Base-by-base conservation (phyloP, 2,888 invertebrate genomes). In the Macaria notata region DNA sequence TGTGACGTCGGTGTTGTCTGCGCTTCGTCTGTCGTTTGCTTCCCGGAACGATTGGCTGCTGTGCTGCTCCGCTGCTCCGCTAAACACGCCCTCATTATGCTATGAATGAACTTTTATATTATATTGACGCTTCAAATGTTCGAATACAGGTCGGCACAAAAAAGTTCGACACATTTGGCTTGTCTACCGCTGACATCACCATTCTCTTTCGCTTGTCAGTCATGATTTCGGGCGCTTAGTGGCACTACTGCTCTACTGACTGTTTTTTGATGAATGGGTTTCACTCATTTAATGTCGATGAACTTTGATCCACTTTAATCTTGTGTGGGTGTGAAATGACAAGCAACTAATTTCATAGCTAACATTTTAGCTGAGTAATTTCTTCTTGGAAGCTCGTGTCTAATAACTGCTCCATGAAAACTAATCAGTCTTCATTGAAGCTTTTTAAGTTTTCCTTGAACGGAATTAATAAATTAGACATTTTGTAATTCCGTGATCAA, bases 1-100 rank as follows among this genome's bases (percentile, higher is more conserved):
- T 45, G 68, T 88, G 86, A 88, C 89, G 88, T 88, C 88, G 86
- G 62, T 71, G 65, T 73, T 72, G 90, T 88, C 87, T 89, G 83
- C 81, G 83, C 81, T 73, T 73, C 78, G 89, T 90, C 90, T 90
- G 75, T 83, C 71, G 78, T 9, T 77, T 78, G 79, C 82, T 88
- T 89, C 88, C 86, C 85, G 85, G 87, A 87, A 87, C 84, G 77
- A 71, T 76, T 81, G 79, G 79, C 81, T 81, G 75, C 79, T 75
- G 65, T 78, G 81, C 81, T 83, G 85, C 86, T 84, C 83, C 83
- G 81, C 81, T 83, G 85, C 86, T 84, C 83, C 83, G 79, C 73
- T 75, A 70, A 74, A 75, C 75, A 72, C 74, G 75, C 72, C 73
- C 80, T 76, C 81, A 81, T 81, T 85, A 81, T 78, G 73, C 75